Evolutionary conservation across 2,113 vertebrate genomes (phyloP).

Genomic region (Girardinichthys multiradiatus): DNA sequence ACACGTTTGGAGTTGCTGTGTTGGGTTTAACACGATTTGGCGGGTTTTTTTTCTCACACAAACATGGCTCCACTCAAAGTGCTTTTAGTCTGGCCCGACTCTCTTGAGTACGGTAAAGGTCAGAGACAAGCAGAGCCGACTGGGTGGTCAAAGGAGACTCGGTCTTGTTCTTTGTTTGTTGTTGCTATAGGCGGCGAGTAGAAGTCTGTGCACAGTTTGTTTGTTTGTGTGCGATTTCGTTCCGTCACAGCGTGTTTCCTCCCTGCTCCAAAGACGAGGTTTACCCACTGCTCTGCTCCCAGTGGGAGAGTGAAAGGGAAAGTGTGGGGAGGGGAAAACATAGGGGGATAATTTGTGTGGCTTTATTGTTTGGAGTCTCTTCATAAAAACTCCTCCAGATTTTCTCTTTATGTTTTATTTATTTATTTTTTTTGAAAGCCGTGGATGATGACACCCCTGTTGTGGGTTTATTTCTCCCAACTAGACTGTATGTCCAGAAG

Average conservation of each 20-base stretch:
- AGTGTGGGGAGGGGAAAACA: conserved; percentile 34
- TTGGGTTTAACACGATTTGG: conserved; percentile 4
- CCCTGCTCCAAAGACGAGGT: conserved; percentile 39
- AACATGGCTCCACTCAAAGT: not conserved
- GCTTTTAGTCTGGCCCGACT: conserved; percentile 10
- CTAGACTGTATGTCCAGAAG: conserved; percentile 21
- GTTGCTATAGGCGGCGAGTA: conserved; percentile 46
- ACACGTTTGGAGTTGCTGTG: conserved; percentile 8
- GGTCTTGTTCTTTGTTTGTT: conserved; percentile 50
- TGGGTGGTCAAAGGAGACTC: conserved; percentile 26
- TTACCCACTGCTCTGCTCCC: conserved; percentile 35
- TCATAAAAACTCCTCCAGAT: conserved; percentile 20
- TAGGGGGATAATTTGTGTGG: conserved; percentile 33
- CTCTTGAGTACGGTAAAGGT: conserved; percentile 55
- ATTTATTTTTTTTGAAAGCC: conserved; percentile 54
- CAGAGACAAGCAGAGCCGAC: conserved; percentile 19
- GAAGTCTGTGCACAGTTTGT: conserved; percentile 39
- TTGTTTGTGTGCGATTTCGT: conserved; percentile 31
- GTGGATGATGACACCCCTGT: conserved; percentile 46
- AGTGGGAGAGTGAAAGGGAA: conserved; percentile 36
- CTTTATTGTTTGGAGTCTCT: conserved; percentile 36
- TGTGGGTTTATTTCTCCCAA: conserved; percentile 36
- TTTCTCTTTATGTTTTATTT: not conserved
- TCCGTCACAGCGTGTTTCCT: conserved; percentile 48
- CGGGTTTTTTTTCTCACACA: conserved; percentile 1